These are phyloP conservation scores for Lobophora halterata DNA, from an alignment of 2,888 invertebrate species.

Conservation along the genomic window DNA sequence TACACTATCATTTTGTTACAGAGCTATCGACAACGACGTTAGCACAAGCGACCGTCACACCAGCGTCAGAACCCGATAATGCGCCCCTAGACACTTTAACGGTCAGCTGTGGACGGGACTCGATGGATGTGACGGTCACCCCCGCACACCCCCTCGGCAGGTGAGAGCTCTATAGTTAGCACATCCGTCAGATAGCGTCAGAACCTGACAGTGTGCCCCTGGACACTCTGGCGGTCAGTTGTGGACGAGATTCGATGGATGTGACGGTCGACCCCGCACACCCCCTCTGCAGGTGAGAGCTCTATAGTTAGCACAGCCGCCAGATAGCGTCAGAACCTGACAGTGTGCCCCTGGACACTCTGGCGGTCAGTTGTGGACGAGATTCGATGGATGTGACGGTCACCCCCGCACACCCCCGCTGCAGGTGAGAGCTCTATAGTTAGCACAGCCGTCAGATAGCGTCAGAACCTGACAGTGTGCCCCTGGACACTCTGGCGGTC, in stretches of 20 bases:
- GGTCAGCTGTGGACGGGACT: conserved; percentile 71
- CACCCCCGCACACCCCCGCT: conserved; percentile 47
- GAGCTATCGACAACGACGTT: conserved; percentile 68
- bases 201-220: conserved; percentile 61
- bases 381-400: conserved; percentile 76
- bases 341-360: conserved; percentile 64
- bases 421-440: conserved; percentile 19
- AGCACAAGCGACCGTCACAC: conserved; percentile 73
- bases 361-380: conserved; percentile 68
- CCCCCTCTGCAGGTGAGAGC: conserved; percentile 20
- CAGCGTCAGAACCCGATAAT: conserved; percentile 54
- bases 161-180: conserved; percentile 15
- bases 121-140: conserved; percentile 73
- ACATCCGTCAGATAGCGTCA: conserved; percentile 62
- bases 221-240: conserved; percentile 67
- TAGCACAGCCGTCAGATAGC: conserved; percentile 65
- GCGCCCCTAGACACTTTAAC: conserved; percentile 67
- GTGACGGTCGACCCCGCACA: conserved; percentile 65
- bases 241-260: conserved; percentile 75
- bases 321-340: conserved; percentile 58
- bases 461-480: conserved; percentile 56
- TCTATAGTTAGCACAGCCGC: conserved; percentile 46
- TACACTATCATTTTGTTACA: conserved; percentile 31
- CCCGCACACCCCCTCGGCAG: conserved; percentile 41
- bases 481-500: conserved; percentile 66